Base-by-base conservation (phyloP, 2,888 invertebrate species). In the Caenorhabditis imperialis region DNA sequence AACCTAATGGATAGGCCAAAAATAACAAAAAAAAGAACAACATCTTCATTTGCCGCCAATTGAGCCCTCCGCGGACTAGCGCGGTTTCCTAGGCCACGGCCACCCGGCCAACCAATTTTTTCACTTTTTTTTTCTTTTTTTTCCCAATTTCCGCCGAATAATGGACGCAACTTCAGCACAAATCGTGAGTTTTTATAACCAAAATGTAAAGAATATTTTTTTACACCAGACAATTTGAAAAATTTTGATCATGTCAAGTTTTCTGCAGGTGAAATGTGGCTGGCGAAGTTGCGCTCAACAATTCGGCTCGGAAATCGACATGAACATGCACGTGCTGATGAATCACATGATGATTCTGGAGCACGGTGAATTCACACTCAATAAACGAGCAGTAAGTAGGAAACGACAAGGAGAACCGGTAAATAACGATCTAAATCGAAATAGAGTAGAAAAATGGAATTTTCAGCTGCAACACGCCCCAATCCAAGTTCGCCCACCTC, bases 281-380 rank as follows among this genome's bases (percentile, higher is more conserved):
- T 65, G 63, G 63, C 40, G 10, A 0, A 48, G 40, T 0, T 65
- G 63, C 27, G 4, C 16, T 1, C 55, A 55, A 7, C 20, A 23
- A 37, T 65, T 65, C n/a, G 47, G 48, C 16, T 40, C 63, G 0
- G 63, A 65, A 65, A 30, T 54, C 55, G 63, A 65, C 8, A 65
- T 65, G 63, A 65, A 65, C 25, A 55, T 65, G 63, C 63, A 65
- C 23, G 55, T 55, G 0, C 16, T 65, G 40, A 55, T 65, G 63
- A 65, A 65, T 48, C 63, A 65, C n/a, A 55, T 48, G 48, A 14
- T 38, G 16, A 7, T 65, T 3, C 25, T 65, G 23, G 48, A 65
- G 5, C 40, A 55, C 20, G 63, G 54, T 12, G 47, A 40, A 22
- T 48, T 48, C 14, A n/a, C 40, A 10, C 8, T 65, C 16, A 55